phyloP scores from a whole-genome alignment of 1,140 invertebrate species.

The Drosophila jambulina region DNA sequence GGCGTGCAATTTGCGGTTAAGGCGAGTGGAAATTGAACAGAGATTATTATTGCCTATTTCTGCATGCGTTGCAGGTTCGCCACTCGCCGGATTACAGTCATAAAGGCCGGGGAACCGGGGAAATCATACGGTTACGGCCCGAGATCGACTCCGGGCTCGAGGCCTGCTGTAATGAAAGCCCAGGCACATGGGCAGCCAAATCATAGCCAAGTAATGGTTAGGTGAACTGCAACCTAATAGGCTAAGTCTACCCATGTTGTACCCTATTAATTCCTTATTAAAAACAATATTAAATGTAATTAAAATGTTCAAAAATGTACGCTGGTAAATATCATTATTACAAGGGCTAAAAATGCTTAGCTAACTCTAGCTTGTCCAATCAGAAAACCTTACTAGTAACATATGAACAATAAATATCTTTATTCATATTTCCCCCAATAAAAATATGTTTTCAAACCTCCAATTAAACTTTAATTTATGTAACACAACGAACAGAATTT shows the following conservation, averaged over 20 bases:
- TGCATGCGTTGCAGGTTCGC: slow-evolving; percentile 70
- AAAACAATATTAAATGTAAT: no score
- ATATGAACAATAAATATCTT: background rate
- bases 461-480: slow-evolving; percentile 1
- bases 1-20: slow-evolving; percentile 75
- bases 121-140: slow-evolving; percentile 47
- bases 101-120: slow-evolving; percentile 46
- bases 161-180: slow-evolving; percentile 54
- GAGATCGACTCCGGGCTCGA: background rate
- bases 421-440: background rate
- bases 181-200: slow-evolving; percentile 28
- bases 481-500: no score
- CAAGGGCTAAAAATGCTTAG: no score
- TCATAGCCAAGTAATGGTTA: slow-evolving; percentile 30
- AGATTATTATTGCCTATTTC: slow-evolving; percentile 80
- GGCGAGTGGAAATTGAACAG: slow-evolving; percentile 69
- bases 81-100: slow-evolving; percentile 58
- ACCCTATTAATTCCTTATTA: slow-evolving; percentile 1
- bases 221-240: slow-evolving; percentile 8
- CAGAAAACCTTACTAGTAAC: background rate
- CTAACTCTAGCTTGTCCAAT: background rate
- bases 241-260: background rate
- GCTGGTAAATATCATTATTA: background rate
- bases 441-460: background rate
- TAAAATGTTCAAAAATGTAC: no score